These are phyloP conservation scores for Eustalomyia histrio DNA, from an alignment of 2,888 invertebrate species.

Conservation along the genomic window DNA sequence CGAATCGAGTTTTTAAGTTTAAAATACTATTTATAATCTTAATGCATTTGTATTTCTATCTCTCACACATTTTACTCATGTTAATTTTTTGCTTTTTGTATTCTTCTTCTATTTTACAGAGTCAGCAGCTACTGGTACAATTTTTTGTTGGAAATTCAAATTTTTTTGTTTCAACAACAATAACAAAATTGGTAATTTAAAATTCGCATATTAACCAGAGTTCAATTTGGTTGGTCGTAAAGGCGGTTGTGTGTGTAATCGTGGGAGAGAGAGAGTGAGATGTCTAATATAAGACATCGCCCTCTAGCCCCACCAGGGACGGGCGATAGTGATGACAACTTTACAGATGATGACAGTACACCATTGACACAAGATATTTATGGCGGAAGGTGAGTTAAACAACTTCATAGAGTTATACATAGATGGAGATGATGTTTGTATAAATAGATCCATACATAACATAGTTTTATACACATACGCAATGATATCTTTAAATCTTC, in stretches of 20 bases:
- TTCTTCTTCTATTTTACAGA: conserved; percentile 41
- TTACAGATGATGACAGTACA: conserved; percentile 92
- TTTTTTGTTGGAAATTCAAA: conserved; percentile 43
- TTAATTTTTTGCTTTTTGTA: too few species aligned
- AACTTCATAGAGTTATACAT: conserved; percentile 7
- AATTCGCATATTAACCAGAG: conserved; percentile 24
- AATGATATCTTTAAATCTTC: conserved; percentile 25
- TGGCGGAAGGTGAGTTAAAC: conserved; percentile 88
- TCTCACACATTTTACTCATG: too few species aligned
- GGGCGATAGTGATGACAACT: conserved; percentile 85
- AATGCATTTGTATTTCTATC: not conserved
- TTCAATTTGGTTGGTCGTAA: conserved; percentile 10
- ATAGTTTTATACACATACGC: too few species aligned
- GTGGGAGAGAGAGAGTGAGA: conserved; percentile 76
- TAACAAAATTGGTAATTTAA: conserved; percentile 42
- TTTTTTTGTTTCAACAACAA: conserved; percentile 18
- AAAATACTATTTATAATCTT: not conserved
- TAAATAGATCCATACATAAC: not conserved
- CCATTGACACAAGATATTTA: conserved; percentile 93
- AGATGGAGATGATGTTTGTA: not conserved
- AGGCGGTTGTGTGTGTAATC: conserved; percentile 64
- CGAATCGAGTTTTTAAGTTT: too few species aligned
- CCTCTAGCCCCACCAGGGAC: conserved; percentile 81
- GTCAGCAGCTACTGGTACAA: conserved; percentile 25
- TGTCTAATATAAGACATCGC: conserved; percentile 84